phyloP scores from a whole-genome alignment of 2,888 invertebrate genomes.

The Trissonchulus sp. region DNA sequence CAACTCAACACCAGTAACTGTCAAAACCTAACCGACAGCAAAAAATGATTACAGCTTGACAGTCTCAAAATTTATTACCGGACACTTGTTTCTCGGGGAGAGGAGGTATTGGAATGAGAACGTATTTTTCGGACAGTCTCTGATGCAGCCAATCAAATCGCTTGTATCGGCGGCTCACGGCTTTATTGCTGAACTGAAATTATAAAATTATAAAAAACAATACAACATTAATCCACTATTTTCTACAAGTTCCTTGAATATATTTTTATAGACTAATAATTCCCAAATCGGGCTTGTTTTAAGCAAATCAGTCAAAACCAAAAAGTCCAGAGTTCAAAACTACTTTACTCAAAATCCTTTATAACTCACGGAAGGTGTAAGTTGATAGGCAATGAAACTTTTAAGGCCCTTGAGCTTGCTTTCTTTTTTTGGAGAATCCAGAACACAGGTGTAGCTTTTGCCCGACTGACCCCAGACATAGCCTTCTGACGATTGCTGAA shows the following conservation, averaged over 20 bases:
- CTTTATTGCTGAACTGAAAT: slow-evolving; percentile 72
- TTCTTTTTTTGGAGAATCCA: slow-evolving; percentile 93
- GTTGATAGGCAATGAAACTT: slow-evolving; percentile 90
- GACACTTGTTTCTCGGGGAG: slow-evolving; percentile 96
- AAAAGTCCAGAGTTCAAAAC: no score
- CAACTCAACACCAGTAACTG: no score
- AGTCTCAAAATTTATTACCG: no score
- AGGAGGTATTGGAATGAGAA: slow-evolving; percentile 88
- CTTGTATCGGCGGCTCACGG: slow-evolving; percentile 81
- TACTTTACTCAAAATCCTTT: no score
- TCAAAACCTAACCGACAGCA: no score
- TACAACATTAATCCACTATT: no score
- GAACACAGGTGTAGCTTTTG: slow-evolving; percentile 72
- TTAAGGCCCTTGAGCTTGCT: slow-evolving; percentile 90
- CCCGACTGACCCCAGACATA: slow-evolving; percentile 70
- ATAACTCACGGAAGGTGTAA: slow-evolving; percentile 75
- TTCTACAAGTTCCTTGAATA: no score
- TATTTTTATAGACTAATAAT: no score
- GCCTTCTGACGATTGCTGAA: slow-evolving; percentile 63
- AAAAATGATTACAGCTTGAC: no score
- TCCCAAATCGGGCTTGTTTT: no score
- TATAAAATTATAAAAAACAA: not conserved
- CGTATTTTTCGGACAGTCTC: slow-evolving; percentile 83
- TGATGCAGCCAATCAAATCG: slow-evolving; percentile 99
- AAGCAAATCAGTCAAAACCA: no score